These are phyloP conservation scores for Saccostrea glomerata DNA, from an alignment of 1,140 invertebrate genomes.

Conservation along the genomic window DNA sequence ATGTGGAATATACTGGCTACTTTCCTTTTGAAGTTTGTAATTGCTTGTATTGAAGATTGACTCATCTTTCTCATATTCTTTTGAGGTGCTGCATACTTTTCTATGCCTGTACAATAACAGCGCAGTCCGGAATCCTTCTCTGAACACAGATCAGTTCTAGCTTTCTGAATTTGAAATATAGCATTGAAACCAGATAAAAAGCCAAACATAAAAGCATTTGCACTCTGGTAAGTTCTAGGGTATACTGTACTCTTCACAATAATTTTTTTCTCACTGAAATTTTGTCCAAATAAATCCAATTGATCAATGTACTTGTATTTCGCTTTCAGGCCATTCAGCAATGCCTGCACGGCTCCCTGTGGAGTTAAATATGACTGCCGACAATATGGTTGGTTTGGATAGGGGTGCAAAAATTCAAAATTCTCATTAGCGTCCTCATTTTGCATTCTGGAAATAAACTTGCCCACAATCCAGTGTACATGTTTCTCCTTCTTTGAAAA, in stretches of 20 bases:
- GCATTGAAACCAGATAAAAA: slow-evolving; percentile 84
- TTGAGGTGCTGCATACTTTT: slow-evolving; percentile 59
- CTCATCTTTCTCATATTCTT: slow-evolving; percentile 47
- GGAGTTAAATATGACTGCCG: slow-evolving; percentile 86
- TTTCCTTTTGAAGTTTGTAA: slow-evolving; percentile 8
- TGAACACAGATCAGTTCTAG: slow-evolving; percentile 67
- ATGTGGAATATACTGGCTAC: neutral
- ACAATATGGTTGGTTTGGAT: slow-evolving; percentile 83
- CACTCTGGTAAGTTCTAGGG: slow-evolving; percentile 93
- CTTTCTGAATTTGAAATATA: slow-evolving; percentile 79
- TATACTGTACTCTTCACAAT: slow-evolving; percentile 90
- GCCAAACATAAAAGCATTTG: slow-evolving; percentile 88
- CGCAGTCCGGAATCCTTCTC: slow-evolving; percentile 78
- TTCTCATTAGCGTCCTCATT: slow-evolving; percentile 81
- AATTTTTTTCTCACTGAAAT: slow-evolving; percentile 82
- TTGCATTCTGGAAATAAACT: slow-evolving; percentile 60
- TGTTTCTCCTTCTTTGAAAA: slow-evolving; percentile 69
- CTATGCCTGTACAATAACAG: slow-evolving; percentile 84
- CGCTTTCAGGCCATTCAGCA: slow-evolving; percentile 87
- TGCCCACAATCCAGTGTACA: slow-evolving; percentile 57
- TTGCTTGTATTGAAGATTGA: neutral
- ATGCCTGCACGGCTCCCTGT: slow-evolving; percentile 86
- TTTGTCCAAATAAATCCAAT: slow-evolving; percentile 80
- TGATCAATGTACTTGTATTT: slow-evolving; percentile 85
- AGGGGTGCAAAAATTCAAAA: slow-evolving; percentile 89